Percentiles rank a stretch among this genome's conserved stretches.
Evolutionary conservation across 2,888 invertebrate species (phyloP).

Genomic region (Leucophenga maculata): DNA sequence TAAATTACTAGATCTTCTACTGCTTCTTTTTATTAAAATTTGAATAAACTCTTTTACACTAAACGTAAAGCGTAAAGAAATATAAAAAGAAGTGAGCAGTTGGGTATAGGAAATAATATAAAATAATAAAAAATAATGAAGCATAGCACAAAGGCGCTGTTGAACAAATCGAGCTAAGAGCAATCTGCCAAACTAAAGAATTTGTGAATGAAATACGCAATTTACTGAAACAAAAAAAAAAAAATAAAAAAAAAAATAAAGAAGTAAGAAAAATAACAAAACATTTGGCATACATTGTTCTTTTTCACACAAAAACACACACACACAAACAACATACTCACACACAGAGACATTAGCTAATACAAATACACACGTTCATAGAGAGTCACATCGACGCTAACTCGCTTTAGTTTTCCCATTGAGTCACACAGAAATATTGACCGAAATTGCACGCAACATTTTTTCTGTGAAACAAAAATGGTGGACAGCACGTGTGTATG

Average conservation of each 20-base stretch:
- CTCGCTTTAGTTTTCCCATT: neutral
- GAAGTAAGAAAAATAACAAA: too few species aligned
- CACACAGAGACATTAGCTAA: neutral
- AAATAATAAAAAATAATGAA: slow-evolving; percentile 26
- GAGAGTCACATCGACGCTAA: neutral
- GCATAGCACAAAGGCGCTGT: slow-evolving; percentile 22
- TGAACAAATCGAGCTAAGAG: neutral
- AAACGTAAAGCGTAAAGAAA: neutral
- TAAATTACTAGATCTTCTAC: too few species aligned
- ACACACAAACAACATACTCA: neutral
- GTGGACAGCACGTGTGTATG: too few species aligned
- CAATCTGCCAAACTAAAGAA: neutral
- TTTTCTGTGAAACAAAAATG: neutral
- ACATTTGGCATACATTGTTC: slow-evolving; percentile 3
- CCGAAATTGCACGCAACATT: slow-evolving; percentile 18
- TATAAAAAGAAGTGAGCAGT: neutral
- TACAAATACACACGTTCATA: neutral
- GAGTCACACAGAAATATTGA: slow-evolving; percentile 16
- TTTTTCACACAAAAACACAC: slow-evolving; percentile 7
- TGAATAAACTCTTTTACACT: too few species aligned
- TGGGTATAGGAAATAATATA: slow-evolving; percentile 2
- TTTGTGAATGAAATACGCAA: slow-evolving; percentile 26
- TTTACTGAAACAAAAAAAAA: slow-evolving; percentile 14
- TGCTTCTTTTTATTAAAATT: too few species aligned
- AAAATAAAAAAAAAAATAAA: too few species aligned